Evolutionary conservation across 2,797 vertebrate genomes (phyloP), one percentile per base, ranked within the genome.

Genomic region (Melanogrammus aeglefinus): DNA sequence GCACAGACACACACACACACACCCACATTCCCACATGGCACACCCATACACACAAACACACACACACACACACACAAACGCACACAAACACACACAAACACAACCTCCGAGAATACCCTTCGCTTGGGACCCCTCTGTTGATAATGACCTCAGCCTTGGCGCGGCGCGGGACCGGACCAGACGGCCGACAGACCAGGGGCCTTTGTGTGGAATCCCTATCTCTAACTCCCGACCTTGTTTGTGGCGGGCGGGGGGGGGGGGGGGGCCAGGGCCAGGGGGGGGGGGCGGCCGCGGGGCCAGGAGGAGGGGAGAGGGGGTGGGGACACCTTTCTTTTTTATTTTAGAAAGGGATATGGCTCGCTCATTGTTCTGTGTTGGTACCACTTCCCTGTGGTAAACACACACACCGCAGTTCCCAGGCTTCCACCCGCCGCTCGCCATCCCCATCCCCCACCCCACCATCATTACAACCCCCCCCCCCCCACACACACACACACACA

Each of bases 381-480:
- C 93, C 90, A 91, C 94, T 96, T 95, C 94, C 93, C 93, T 93
- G 94, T 79, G 89, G 94, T 96, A 97, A 97, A 97, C 95, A 96
- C 94, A 93, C 95, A 96, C 94, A 93, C 89, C 92, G 91, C 89
- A 92, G 96, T 96, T 96, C 96, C 95, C 96, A 96, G 95, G 95
- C 94, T 90, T 89, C 85, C 90, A 88, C 88, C 76, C 83, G 87
- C 91, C 87, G 63, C 92, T 90, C 89, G 87, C 81, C 89, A 21
- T n/a, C 21, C 63, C n/a, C 63, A 21, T n/a, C 51, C 24, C 2
- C 63, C 27, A 1, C 63, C 27, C 63, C 63, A 66, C n/a, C 63
- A 66, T 66, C 24, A 27, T 66, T 66, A 66, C 63, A 66, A 66
- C 63, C 63, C n/a, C 51, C 51, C 51, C 21, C 6, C 51, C 6